Evolutionary conservation across 2,797 vertebrate species (phyloP).

Genomic region (Graptemys geographica): DNA sequence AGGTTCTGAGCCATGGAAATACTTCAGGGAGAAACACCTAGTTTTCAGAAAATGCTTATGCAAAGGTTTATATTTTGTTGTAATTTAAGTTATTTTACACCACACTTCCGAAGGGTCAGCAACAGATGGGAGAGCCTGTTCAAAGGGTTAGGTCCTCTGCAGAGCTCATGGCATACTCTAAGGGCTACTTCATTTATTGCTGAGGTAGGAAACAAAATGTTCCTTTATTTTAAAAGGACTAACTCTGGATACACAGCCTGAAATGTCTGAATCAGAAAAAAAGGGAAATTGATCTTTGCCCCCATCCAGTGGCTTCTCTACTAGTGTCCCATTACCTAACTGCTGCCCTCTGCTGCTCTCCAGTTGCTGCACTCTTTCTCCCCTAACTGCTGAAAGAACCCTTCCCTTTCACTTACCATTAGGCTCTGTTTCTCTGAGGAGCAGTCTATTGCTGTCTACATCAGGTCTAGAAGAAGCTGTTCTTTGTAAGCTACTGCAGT

Average conservation of each 20-base stretch:
- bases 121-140: not conserved
- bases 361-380: not conserved
- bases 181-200: not conserved
- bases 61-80: not conserved
- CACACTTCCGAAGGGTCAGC: not conserved
- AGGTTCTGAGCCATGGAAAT: not conserved
- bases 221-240: not conserved
- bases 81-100: not conserved
- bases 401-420: not conserved
- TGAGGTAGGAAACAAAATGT: not conserved
- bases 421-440: not conserved
- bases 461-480: not conserved
- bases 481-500: not conserved
- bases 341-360: not conserved
- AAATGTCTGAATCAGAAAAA: not conserved
- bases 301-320: not conserved
- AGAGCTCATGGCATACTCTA: not conserved
- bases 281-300: not conserved
- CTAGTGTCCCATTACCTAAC: not conserved
- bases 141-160: not conserved
- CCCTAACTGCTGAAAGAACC: not conserved
- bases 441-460: not conserved
- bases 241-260: not conserved
- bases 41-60: not conserved
- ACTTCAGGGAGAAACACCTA: not conserved